Conservation (phyloP, 2,888 invertebrate genomes). For the Microctonus brassicae region DNA sequence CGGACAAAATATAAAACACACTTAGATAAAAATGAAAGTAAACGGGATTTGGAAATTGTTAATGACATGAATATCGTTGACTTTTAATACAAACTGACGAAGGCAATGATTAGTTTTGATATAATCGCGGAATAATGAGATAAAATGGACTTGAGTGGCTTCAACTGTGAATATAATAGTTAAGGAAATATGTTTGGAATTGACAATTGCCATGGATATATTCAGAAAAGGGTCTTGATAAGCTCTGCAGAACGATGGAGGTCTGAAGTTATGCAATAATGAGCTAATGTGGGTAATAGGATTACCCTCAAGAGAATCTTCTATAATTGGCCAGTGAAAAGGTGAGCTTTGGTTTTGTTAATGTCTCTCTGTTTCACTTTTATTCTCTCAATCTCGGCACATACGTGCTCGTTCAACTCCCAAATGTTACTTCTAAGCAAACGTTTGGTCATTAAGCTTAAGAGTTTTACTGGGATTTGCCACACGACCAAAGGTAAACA, state of each 20-base stretch:
- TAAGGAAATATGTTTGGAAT: constrained; percentile 16
- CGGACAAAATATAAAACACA: neutral
- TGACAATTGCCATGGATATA: constrained; percentile 12
- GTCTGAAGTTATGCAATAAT: constrained; percentile 65
- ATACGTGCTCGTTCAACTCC: too few relatives aligned
- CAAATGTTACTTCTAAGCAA: constrained; percentile 57
- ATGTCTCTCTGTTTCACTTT: constrained; percentile 39
- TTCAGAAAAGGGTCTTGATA: constrained; percentile 51
- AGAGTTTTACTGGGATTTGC: constrained; percentile 60
- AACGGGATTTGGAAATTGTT: neutral
- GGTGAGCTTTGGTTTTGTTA: constrained; percentile 64
- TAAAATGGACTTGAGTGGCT: constrained; percentile 28
- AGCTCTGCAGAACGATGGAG: constrained; percentile 43
- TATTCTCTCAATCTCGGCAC: constrained; percentile 18
- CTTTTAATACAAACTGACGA: neutral
- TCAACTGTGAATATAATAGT: constrained; percentile 24
- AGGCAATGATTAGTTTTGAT: neutral
- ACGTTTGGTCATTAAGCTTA: constrained; percentile 60
- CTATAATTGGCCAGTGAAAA: constrained; percentile 68
- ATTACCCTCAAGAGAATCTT: constrained; percentile 64
- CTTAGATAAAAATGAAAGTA: neutral
- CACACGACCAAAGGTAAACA: constrained; percentile 34
- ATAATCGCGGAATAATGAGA: constrained; percentile 36
- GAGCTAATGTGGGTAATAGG: constrained; percentile 69
- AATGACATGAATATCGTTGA: neutral